A percentile compares a stretch with the other conserved stretches of the same genome.
These are phyloP conservation scores for Uropsilus gracilis DNA, from an alignment of 2,113 vertebrate species.

Conservation along the genomic window DNA sequence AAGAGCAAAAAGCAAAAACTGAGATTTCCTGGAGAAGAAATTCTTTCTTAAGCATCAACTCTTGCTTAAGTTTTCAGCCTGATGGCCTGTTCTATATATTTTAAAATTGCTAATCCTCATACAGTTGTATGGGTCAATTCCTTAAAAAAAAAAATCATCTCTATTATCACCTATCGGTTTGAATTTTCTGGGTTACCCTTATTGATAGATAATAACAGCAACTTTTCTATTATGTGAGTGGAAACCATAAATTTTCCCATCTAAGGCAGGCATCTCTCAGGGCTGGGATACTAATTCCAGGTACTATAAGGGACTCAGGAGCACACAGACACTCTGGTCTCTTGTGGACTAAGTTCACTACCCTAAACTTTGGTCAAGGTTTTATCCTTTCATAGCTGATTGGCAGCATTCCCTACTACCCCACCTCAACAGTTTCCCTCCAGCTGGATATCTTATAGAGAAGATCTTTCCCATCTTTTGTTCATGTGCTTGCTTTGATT, in stretches of 20 bases:
- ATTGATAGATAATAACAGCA: background rate
- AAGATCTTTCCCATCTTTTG: no score
- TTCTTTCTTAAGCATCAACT: background rate
- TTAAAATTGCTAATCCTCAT: background rate
- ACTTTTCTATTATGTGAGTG: background rate
- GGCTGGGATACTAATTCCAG: background rate
- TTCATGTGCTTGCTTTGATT: no score
- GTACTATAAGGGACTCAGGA: background rate
- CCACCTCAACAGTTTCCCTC: background rate
- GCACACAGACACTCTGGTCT: background rate
- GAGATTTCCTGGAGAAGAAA: background rate
- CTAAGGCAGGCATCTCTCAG: background rate
- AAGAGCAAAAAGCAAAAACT: background rate
- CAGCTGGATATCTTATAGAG: background rate
- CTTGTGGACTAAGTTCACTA: background rate
- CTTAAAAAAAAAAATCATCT: conserved; percentile 39
- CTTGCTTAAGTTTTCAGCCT: background rate
- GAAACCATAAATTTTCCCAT: background rate
- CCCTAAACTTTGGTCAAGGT: background rate
- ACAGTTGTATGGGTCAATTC: background rate
- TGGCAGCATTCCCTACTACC: background rate
- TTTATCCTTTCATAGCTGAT: background rate
- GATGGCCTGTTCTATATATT: background rate
- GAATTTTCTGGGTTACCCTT: background rate
- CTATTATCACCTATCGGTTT: background rate